Evolutionary conservation across 2,888 invertebrate genomes (phyloP), one percentile per base, ranked within the genome.

Genomic region (Drepanosiphum platanoidis): DNA sequence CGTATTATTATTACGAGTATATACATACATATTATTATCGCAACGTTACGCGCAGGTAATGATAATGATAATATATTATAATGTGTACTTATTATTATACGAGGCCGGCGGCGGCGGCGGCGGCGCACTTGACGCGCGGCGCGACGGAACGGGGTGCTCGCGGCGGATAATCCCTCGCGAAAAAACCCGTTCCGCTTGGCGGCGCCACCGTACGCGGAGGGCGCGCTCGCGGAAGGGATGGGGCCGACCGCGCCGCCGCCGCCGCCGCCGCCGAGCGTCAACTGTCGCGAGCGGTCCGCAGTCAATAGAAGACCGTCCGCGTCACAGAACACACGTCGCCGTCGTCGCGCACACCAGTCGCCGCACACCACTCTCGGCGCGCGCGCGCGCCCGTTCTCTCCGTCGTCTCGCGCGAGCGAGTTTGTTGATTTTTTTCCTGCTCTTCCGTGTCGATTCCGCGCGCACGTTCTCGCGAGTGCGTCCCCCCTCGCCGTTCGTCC

Each of bases 241-340:
- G 83, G 32, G 64, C 22, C 66, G n/a, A 46, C 66, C 15, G 0
- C 66, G 79, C 30, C 66, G n/a, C 13, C 66, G 42, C 0, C 68
- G 66, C 42, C 64, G 72, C 39, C 82, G 82, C 82, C 82, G 22
- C 61, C 64, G 82, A 61, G 68, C 83, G 66, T 75, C 83, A 83
- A 83, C 83, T 22, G 46, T 83, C 83, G 66, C 83, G 61, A 74
- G 66, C 72, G 39, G 30, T 15, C 39, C 42, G 83, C 83, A 83
- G 83, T 83, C 83, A 83, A 83, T 83, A 83, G 64, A 75, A 15
- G 83, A 75, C 83, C 83, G 83, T 39, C 64, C 83, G 83, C 64
- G 72, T 30, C 27, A 27, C 83, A n/a, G 74, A 27, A 66, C 72
- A 61, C 61, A n/a, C 72, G 32, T 70, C 72, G 71, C n/a, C 71